These are phyloP conservation scores for Petrocephalus sullivani DNA, from an alignment of 2,797 vertebrate species.

Conservation along the genomic window DNA sequence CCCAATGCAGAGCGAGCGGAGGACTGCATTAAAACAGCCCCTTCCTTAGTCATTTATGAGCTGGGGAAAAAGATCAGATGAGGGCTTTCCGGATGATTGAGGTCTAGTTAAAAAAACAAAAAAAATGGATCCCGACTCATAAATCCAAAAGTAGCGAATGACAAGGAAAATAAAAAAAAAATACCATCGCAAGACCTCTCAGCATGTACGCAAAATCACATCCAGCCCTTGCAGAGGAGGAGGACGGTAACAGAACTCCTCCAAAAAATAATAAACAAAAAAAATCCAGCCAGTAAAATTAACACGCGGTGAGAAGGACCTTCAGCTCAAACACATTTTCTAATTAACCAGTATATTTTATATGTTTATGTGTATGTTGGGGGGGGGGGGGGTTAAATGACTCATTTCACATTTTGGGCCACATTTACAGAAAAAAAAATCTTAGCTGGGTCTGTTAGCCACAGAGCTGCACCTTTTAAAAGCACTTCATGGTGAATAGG, in stretches of 20 bases:
- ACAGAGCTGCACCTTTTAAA: conserved; percentile 54
- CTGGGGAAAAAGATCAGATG: conserved; percentile 9
- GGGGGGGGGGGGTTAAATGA: not conserved
- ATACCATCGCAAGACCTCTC: not conserved
- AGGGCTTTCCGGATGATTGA: not conserved
- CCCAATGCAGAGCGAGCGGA: not conserved
- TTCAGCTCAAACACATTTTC: not conserved
- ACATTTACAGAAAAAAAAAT: not conserved
- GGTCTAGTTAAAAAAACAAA: conserved; percentile 4
- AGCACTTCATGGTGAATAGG: conserved; percentile 51
- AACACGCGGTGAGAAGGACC: not conserved
- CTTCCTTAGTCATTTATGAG: conserved; percentile 9
- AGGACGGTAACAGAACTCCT: not conserved
- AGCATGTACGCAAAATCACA: not conserved
- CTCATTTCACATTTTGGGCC: not conserved
- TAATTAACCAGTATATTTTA: not conserved
- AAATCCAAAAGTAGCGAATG: not conserved
- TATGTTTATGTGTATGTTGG: not conserved
- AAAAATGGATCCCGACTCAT: conserved; percentile 2
- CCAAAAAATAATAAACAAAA: not conserved
- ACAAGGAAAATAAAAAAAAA: not conserved
- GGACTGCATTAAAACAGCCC: conserved; percentile 14
- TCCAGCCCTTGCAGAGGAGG: not conserved
- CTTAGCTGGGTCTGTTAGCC: conserved; percentile 41
- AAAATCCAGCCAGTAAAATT: not conserved